These are phyloP conservation scores for Erebia ligea DNA, from an alignment of 2,888 invertebrate genomes.

Conservation along the genomic window DNA sequence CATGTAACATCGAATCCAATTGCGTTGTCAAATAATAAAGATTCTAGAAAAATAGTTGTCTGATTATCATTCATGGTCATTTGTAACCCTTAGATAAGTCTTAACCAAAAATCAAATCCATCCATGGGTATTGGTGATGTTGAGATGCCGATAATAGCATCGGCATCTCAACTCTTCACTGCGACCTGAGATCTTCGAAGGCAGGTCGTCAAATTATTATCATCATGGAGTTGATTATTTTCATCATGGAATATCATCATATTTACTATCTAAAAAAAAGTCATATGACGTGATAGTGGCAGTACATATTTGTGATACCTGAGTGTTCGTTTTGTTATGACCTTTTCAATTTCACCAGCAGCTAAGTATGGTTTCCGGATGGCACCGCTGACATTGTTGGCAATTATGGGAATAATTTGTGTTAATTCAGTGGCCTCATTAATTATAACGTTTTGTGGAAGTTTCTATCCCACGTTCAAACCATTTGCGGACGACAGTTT, in stretches of 20 bases:
- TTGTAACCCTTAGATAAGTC: no score
- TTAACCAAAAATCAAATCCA: no score
- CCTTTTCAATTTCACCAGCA: slow-evolving; percentile 41
- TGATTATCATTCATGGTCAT: no score
- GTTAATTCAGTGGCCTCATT: slow-evolving; percentile 50
- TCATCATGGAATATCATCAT: no score
- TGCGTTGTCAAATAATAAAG: neutral
- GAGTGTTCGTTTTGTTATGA: slow-evolving; percentile 20
- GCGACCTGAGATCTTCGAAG: no score
- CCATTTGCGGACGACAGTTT: slow-evolving; percentile 45
- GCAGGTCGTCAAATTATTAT: no score
- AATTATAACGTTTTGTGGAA: slow-evolving; percentile 45
- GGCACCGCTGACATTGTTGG: slow-evolving; percentile 42
- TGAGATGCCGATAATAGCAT: no score
- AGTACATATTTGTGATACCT: neutral
- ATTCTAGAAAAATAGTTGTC: neutral
- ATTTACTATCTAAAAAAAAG: neutral
- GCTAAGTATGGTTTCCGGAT: slow-evolving; percentile 39
- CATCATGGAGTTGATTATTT: no score
- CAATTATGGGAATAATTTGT: slow-evolving; percentile 42
- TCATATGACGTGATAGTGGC: neutral
- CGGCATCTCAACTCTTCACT: no score
- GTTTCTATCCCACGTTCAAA: slow-evolving; percentile 36
- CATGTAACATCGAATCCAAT: neutral
- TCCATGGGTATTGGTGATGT: no score